Percentiles rank a stretch among this genome's conserved stretches.
These are phyloP conservation scores for Arctia plantaginis DNA, from an alignment of 2,888 invertebrate genomes.

Conservation along the genomic window DNA sequence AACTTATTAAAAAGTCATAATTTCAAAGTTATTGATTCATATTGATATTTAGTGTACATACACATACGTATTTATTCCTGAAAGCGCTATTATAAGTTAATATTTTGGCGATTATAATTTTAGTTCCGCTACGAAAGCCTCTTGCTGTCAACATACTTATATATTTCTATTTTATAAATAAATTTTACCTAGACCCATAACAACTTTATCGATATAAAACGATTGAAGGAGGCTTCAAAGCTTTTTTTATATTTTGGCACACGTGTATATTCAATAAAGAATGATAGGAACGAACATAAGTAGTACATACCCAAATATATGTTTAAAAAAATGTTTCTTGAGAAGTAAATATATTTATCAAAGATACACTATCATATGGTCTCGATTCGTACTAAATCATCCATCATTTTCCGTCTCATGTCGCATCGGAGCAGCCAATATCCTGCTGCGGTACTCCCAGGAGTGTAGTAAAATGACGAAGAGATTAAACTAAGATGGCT, in stretches of 20 bases:
- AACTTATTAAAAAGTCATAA: no score
- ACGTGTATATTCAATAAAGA: not conserved
- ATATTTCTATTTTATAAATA: no score
- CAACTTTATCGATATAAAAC: not conserved
- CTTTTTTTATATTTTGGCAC: not conserved
- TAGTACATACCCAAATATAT: not conserved
- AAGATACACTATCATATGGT: constrained; percentile 8
- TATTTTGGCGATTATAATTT: no score
- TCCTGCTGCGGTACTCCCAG: constrained; percentile 17
- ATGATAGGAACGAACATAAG: not conserved
- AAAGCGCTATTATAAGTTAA: no score
- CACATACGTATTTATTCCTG: no score
- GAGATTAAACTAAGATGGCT: constrained; percentile 22
- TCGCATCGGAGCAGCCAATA: constrained; percentile 25
- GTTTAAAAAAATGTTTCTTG: not conserved
- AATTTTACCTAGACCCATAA: no score
- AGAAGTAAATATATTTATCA: not conserved
- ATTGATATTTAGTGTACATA: no score
- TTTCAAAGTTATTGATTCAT: no score
- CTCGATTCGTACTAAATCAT: constrained; percentile 22
- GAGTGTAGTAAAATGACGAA: constrained; percentile 16
- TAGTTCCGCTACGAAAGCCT: no score
- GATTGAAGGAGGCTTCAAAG: not conserved
- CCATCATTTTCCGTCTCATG: constrained; percentile 25
- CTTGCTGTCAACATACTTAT: no score